Evolutionary conservation across 2,888 invertebrate genomes (phyloP).

Genomic region (Blera fallax): DNA sequence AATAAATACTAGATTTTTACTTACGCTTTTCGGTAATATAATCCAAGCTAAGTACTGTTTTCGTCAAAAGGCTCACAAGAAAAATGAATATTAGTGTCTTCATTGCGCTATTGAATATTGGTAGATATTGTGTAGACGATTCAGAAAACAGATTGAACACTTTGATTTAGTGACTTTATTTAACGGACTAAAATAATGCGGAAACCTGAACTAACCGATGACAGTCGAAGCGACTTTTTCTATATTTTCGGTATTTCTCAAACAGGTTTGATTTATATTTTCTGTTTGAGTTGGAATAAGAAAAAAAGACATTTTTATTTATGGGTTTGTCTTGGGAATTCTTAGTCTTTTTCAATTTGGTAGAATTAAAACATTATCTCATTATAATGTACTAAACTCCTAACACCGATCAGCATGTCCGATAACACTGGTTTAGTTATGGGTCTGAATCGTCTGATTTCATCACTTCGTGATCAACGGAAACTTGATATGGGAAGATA

Average conservation of each 20-base stretch:
- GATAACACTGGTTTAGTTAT: background rate
- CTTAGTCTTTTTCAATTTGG: background rate
- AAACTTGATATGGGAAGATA: background rate
- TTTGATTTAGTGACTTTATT: background rate
- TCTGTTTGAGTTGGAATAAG: background rate
- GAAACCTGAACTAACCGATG: conserved; percentile 21
- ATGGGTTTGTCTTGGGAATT: background rate
- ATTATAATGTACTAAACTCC: background rate
- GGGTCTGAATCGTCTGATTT: background rate
- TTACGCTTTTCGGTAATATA: conserved; percentile 73
- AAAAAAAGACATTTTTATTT: background rate
- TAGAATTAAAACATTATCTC: background rate
- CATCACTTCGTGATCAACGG: background rate
- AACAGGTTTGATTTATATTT: conserved; percentile 39
- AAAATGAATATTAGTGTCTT: background rate
- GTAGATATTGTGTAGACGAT: conserved; percentile 10
- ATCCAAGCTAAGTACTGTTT: background rate
- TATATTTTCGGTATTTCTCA: background rate
- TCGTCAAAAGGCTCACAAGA: background rate
- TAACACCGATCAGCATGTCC: background rate
- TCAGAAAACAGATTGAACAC: conserved; percentile 21
- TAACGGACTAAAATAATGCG: conserved; percentile 11
- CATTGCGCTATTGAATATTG: conserved; percentile 1
- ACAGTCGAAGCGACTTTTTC: background rate
- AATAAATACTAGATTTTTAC: background rate